These are phyloP conservation scores for Orestias chungarensis DNA, from an alignment of 2,797 vertebrate genomes.

Conservation along the genomic window DNA sequence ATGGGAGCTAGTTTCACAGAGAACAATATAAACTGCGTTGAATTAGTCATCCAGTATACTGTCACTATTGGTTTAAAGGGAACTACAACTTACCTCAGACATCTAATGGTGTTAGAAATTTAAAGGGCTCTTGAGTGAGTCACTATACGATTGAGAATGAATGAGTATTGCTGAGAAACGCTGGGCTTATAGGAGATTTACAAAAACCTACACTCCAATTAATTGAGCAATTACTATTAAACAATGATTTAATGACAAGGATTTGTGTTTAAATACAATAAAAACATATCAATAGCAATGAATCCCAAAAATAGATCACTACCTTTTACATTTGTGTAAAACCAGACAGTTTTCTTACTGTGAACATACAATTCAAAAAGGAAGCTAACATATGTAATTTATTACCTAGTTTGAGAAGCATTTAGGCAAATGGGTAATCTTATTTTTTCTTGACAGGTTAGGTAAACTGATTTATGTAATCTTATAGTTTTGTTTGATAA, in stretches of 20 bases:
- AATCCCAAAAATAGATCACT: not conserved
- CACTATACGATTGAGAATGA: not conserved
- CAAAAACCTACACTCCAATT: too few species aligned
- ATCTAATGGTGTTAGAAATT: conserved; percentile 19
- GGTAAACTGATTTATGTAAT: not conserved
- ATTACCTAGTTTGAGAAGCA: not conserved
- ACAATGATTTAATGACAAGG: not conserved
- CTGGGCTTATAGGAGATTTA: not conserved
- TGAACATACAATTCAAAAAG: not conserved
- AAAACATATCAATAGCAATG: not conserved
- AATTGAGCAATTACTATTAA: not conserved
- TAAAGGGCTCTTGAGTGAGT: conserved; percentile 15
- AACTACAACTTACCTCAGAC: conserved; percentile 40
- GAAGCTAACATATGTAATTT: not conserved
- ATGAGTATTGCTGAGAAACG: conserved; percentile 4
- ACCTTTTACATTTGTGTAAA: not conserved
- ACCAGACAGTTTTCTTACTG: not conserved
- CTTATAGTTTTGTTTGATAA: not conserved
- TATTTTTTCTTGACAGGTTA: not conserved
- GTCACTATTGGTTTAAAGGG: conserved; percentile 46
- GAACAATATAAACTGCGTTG: conserved; percentile 67
- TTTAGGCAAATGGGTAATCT: not conserved
- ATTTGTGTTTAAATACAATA: not conserved
- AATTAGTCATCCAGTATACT: conserved; percentile 58
- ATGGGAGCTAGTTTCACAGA: conserved; percentile 51